These are phyloP conservation scores for Borostomias antarcticus DNA, from an alignment of 2,797 vertebrate genomes.

Conservation along the genomic window DNA sequence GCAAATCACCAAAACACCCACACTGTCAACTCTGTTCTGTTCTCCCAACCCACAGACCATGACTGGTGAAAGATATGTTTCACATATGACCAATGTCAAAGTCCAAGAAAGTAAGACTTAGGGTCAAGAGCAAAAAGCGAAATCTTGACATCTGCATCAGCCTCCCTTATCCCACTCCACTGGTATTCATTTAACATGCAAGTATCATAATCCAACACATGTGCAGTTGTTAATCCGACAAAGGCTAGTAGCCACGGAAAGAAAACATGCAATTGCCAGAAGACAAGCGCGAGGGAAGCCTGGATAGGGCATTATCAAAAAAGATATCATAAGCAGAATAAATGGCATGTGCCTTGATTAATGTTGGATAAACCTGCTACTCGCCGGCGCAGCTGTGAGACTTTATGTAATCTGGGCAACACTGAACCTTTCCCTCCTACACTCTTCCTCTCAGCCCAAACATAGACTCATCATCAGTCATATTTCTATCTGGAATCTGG, in stretches of 20 bases:
- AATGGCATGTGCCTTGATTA: conserved; percentile 8
- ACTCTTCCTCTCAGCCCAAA: not conserved
- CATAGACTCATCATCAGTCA: not conserved
- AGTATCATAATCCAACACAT: conserved; percentile 19
- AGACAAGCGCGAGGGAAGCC: not conserved
- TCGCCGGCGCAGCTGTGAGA: not conserved
- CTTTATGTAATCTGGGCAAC: not conserved
- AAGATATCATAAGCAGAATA: not conserved
- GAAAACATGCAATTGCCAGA: conserved; percentile 5
- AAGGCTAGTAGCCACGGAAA: not conserved
- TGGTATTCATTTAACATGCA: not conserved
- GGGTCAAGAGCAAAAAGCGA: too few species aligned
- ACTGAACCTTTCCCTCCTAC: not conserved
- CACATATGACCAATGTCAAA: too few species aligned
- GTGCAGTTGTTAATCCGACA: conserved; percentile 9
- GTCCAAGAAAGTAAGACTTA: too few species aligned
- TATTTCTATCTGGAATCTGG: not conserved
- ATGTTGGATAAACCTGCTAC: conserved; percentile 10
- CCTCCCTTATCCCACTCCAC: not conserved
- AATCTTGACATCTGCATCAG: not conserved
- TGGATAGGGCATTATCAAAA: conserved; percentile 14
- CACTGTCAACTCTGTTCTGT: too few species aligned
- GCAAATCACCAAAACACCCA: conserved; percentile 30
- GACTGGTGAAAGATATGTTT: too few species aligned
- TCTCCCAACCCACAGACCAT: too few species aligned